These are phyloP conservation scores for Erythrocercus mccallii DNA, from an alignment of 2,113 vertebrate genomes.

Conservation along the genomic window DNA sequence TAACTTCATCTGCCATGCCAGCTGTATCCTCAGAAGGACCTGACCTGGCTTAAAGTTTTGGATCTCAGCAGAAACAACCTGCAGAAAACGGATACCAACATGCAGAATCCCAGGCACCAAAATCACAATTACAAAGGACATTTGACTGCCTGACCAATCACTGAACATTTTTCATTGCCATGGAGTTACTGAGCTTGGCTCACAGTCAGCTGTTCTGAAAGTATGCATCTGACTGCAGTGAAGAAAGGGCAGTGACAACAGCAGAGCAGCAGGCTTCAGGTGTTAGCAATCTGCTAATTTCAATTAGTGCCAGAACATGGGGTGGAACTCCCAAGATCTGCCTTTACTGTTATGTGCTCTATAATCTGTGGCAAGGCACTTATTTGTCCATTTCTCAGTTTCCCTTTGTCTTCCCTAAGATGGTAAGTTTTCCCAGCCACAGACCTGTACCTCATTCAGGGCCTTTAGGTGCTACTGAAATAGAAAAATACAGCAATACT, in stretches of 20 bases:
- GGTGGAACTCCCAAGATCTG: rapidly evolving
- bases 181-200: background rate
- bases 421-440: background rate
- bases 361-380: background rate
- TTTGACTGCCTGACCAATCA: background rate
- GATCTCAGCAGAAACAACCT: background rate
- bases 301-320: background rate
- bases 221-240: background rate
- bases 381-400: background rate
- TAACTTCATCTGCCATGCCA: background rate
- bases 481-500: background rate
- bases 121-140: background rate
- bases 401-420: background rate
- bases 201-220: background rate
- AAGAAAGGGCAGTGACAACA: background rate
- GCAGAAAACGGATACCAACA: background rate
- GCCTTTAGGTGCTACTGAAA: background rate
- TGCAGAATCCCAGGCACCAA: background rate
- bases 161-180: background rate
- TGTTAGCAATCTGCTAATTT: background rate
- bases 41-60: background rate
- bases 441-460: background rate
- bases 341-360: background rate
- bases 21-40: background rate
- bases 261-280: background rate